Base-by-base conservation (phyloP, 2,888 invertebrate species). In the Phytoseiulus persimilis region DNA sequence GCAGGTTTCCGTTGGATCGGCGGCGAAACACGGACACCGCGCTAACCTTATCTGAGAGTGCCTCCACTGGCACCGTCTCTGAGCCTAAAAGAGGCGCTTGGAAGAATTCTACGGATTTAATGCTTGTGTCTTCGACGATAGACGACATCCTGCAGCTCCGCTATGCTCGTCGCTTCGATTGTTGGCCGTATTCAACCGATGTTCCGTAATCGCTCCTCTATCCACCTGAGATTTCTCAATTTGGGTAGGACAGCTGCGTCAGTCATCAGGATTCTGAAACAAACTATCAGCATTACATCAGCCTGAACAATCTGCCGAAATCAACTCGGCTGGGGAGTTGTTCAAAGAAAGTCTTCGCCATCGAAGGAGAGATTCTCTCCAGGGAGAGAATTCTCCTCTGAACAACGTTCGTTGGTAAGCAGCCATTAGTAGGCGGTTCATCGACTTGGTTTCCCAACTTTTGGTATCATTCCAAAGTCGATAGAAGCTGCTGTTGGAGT, bases 101-200 rank as follows among this genome's bases (percentile, higher is more conserved):
- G 32, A 87, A 87, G 31, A 87, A 87, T n/a, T 87, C 87, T 14
- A 87, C 87, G n/a, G 87, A 87, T 33, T 65, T 65, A 23, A 65
- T 65, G 65, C 65, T 28, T 2, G 65, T 28, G 65, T 87, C 87
- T 45, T 87, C 87, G 18, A 87, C 39, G 87, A 87, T 87, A 6
- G 87, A 33, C 32, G 87, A 87, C 87, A 87, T 87, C 14, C 5
- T 14, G 87, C 31, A 23, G 28, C 23, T 28, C 18, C 65, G 14
- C 65, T 23, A 6, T 65, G 65, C 2, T 23, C 18, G 14, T 65
- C 18, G 5, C 14, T 14, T 18, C 65, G 18, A 65, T 65, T 28
- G 18, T 6, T 65, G 5, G 65, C 65, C 65, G 65, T 65, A 65
- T 11, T 23, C 65, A 65, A 65, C 65, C 23, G 23, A 28, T 65